Percentiles rank a stretch among this genome's conserved stretches.
Evolutionary conservation across 2,797 vertebrate species (phyloP).

Genomic region (Valencia hispanica): DNA sequence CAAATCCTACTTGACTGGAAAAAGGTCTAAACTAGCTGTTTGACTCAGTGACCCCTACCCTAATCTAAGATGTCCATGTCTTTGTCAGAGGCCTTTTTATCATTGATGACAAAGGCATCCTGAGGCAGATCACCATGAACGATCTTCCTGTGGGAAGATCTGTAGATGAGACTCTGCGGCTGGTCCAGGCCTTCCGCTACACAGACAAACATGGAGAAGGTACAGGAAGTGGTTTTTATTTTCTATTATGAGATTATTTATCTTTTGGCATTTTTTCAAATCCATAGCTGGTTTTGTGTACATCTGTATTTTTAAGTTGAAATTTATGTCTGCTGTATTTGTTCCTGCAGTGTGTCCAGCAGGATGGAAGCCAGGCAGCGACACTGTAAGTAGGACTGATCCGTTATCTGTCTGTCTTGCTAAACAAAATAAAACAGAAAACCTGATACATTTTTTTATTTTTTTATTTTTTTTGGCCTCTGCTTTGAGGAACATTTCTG

Average conservation of each 20-base stretch:
- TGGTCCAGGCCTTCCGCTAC: conserved; percentile 98
- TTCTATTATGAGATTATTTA: neutral
- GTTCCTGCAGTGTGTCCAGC: conserved; percentile 90
- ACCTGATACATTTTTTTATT: no score
- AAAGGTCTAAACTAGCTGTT: neutral
- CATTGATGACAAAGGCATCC: conserved; percentile 92
- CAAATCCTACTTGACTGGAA: neutral
- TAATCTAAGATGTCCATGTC: conserved; percentile 1
- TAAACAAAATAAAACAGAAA: neutral
- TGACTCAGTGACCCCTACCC: neutral
- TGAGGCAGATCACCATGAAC: conserved; percentile 98
- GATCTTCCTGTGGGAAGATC: conserved; percentile 97
- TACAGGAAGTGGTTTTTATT: conserved; percentile 44
- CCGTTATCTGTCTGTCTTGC: neutral
- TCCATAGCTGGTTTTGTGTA: no score
- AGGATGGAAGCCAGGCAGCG: conserved; percentile 98
- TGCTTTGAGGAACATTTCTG: neutral
- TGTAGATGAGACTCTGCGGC: conserved; percentile 94
- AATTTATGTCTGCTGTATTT: neutral
- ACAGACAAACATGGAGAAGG: conserved; percentile 99
- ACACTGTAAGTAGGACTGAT: conserved; percentile 87
- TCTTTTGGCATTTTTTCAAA: neutral
- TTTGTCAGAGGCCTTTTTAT: conserved; percentile 94
- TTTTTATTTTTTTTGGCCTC: no score
- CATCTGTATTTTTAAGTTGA: neutral